Conservation (phyloP, 2,113 vertebrate species). For the Macaca nemestrina region DNA sequence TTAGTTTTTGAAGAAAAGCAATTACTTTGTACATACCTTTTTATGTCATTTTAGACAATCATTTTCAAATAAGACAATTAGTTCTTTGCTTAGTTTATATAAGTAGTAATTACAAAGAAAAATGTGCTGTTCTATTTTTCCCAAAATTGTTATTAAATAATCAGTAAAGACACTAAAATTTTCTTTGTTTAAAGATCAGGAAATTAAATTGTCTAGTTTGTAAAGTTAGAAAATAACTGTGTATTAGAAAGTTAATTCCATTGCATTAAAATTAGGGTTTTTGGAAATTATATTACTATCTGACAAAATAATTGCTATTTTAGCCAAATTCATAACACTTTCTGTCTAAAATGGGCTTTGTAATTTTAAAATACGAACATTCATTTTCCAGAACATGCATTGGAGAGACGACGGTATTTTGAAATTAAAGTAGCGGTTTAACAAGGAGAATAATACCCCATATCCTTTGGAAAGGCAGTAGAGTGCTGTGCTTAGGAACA, state of each 20-base stretch:
- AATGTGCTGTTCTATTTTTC: conserved; percentile 25
- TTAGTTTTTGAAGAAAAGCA: conserved; percentile 15
- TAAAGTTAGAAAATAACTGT: conserved; percentile 46
- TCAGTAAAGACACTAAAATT: conserved; percentile 56
- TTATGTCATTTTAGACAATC: conserved; percentile 3
- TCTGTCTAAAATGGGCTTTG: conserved; percentile 12
- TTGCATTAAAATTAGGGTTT: conserved; percentile 42
- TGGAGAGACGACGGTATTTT: neutral
- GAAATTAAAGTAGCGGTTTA: neutral
- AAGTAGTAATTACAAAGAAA: neutral
- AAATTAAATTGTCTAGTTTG: conserved; percentile 47
- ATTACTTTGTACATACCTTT: neutral
- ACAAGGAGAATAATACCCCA: neutral
- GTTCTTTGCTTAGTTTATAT: conserved; percentile 8
- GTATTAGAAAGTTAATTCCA: conserved; percentile 43
- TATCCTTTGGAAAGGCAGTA: neutral
- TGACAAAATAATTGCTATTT: conserved; percentile 62
- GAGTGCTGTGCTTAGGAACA: neutral
- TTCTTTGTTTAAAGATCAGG: neutral
- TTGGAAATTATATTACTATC: neutral
- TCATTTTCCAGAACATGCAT: neutral
- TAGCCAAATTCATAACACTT: neutral
- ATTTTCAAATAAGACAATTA: neutral
- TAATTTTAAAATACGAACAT: conserved; percentile 19
- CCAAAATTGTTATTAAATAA: conserved; percentile 26